Percentiles rank a stretch among this genome's conserved stretches.
phyloP scores from a whole-genome alignment of 1,140 invertebrate species.

The Saccostrea echinata region DNA sequence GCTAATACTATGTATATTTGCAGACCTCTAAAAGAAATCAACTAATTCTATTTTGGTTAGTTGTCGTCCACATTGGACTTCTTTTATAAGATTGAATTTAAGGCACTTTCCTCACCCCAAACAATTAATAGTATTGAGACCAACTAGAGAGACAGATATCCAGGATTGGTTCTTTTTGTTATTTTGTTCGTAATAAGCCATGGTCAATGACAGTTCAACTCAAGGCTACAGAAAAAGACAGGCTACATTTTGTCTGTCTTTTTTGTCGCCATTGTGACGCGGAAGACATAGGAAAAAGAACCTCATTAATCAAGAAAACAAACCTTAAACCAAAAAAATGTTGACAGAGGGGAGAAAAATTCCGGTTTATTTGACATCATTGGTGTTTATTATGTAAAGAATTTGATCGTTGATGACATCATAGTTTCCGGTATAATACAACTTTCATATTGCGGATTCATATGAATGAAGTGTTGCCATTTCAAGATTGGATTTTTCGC shows the following conservation, averaged over 20 bases:
- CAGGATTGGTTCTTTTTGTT: neutral
- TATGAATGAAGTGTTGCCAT: neutral
- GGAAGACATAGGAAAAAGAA: neutral
- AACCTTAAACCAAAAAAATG: neutral
- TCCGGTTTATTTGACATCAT: neutral
- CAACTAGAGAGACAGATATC: no score
- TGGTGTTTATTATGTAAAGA: constrained; percentile 10
- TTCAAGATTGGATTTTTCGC: constrained; percentile 4
- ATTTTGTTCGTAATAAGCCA: neutral
- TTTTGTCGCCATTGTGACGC: neutral
- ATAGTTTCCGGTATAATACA: neutral
- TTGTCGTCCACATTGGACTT: no score
- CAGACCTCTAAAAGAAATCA: no score
- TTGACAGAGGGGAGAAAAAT: neutral
- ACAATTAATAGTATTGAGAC: no score
- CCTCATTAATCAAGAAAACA: constrained; percentile 11
- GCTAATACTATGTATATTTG: no score
- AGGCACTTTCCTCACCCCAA: no score
- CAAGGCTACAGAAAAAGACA: neutral
- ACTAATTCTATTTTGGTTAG: no score
- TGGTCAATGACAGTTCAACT: neutral
- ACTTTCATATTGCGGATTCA: neutral
- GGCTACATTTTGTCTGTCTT: neutral
- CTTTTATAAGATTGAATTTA: no score
- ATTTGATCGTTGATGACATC: neutral